Percentiles rank a stretch among this genome's conserved stretches.
phyloP scores from a whole-genome alignment of 2,888 invertebrate genomes.

The Apotomis betuletana region DNA sequence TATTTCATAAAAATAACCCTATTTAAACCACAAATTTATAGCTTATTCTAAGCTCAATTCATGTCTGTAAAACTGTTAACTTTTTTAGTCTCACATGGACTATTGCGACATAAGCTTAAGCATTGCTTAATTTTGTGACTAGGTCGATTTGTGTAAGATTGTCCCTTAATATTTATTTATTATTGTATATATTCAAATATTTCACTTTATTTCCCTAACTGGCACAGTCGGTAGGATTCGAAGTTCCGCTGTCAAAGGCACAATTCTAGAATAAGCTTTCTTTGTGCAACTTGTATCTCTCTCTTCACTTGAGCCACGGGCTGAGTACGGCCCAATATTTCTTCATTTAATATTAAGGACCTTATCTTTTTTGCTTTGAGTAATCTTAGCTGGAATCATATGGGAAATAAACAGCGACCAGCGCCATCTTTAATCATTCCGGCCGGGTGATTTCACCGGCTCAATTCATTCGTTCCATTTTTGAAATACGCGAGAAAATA shows the following conservation, averaged over 20 bases:
- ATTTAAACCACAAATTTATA: too few relatives aligned
- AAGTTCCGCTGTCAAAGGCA: background rate
- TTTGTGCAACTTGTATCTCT: background rate
- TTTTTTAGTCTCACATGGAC: too few relatives aligned
- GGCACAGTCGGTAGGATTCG: background rate
- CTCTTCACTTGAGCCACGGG: conserved; percentile 45
- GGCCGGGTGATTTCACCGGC: background rate
- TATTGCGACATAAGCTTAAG: too few relatives aligned
- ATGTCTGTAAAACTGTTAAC: too few relatives aligned
- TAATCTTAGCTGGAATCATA: conserved; percentile 71
- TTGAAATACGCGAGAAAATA: background rate
- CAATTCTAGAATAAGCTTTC: background rate
- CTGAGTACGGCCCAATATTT: conserved; percentile 59
- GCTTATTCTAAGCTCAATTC: too few relatives aligned
- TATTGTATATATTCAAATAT: too few relatives aligned
- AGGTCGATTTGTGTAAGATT: too few relatives aligned
- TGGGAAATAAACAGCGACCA: conserved; percentile 56
- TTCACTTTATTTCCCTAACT: background rate
- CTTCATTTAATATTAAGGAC: conserved; percentile 77
- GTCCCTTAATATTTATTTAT: too few relatives aligned
- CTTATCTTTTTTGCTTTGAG: conserved; percentile 61
- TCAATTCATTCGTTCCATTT: background rate
- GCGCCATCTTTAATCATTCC: conserved; percentile 43
- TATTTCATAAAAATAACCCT: too few relatives aligned
- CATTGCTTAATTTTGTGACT: too few relatives aligned